phyloP scores from a whole-genome alignment of 2,797 vertebrate genomes.

The Antennarius maculatus region DNA sequence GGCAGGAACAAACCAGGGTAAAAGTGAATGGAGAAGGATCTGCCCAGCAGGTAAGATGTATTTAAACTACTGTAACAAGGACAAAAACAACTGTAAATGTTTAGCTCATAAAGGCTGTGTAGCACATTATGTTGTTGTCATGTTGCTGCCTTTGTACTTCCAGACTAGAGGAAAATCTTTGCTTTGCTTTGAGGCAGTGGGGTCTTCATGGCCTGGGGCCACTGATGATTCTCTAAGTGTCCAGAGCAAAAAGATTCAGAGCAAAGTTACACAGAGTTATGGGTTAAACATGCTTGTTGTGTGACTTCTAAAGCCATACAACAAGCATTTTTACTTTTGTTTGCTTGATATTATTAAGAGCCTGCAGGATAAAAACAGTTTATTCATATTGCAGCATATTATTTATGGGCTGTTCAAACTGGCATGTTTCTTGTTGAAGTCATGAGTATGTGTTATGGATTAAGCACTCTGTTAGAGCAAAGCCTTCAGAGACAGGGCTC shows the following conservation, averaged over 20 bases:
- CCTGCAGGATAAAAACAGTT: background rate
- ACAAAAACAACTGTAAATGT: background rate
- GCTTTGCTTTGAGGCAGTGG: constrained; percentile 29
- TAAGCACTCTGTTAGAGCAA: constrained; percentile 54
- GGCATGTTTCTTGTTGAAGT: constrained; percentile 57
- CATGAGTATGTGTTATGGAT: constrained; percentile 52
- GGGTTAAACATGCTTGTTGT: constrained; percentile 24
- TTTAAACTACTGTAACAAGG: background rate
- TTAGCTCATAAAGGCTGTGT: no score
- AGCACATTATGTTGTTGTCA: background rate
- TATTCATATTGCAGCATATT: constrained; percentile 33
- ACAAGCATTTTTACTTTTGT: constrained; percentile 34
- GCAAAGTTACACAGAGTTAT: constrained; percentile 43
- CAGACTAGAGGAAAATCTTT: constrained; percentile 10
- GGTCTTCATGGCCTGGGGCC: constrained; percentile 49
- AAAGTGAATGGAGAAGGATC: constrained; percentile 50
- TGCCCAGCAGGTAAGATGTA: constrained; percentile 68
- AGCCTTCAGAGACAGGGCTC: constrained; percentile 59
- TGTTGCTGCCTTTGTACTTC: background rate
- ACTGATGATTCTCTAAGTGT: constrained; percentile 58
- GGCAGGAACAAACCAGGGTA: constrained; percentile 34
- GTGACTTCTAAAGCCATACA: constrained; percentile 37
- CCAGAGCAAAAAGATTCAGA: constrained; percentile 67
- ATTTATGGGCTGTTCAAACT: constrained; percentile 53
- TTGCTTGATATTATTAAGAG: background rate